Evolutionary conservation across 2,888 invertebrate species (phyloP).

Genomic region (Epinotia demarniana): DNA sequence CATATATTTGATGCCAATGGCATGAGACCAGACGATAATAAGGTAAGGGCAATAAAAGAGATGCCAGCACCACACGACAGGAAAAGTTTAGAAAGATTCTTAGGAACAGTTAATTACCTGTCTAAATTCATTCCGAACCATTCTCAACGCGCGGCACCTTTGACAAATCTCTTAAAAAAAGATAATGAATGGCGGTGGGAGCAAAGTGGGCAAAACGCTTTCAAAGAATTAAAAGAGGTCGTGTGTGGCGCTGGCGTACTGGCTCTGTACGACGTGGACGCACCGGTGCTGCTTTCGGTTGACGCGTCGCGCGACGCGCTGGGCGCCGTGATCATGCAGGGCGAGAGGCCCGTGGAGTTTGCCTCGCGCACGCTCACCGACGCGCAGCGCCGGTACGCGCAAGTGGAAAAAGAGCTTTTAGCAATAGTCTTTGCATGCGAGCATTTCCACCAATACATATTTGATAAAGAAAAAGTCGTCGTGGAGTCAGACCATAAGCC

Average conservation of each 20-base stretch:
- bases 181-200: conserved; percentile 12
- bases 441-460: conserved; percentile 44
- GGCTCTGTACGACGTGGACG: conserved; percentile 39
- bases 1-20: too few species aligned
- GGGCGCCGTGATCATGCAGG: conserved; percentile 50
- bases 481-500: conserved; percentile 17
- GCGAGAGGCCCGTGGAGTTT: conserved; percentile 48
- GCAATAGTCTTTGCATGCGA: conserved; percentile 49
- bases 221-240: neutral
- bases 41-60: conserved; percentile 14
- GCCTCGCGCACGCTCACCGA: conserved; percentile 48
- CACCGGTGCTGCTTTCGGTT: conserved; percentile 44
- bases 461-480: neutral
- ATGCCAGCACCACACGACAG: conserved; percentile 13
- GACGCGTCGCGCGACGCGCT: conserved; percentile 47
- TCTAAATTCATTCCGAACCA: conserved; percentile 5
- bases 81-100: conserved; percentile 14
- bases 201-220: neutral
- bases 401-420: too few species aligned
- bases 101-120: conserved; percentile 5
- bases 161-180: conserved; percentile 14
- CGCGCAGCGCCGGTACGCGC: conserved; percentile 46
- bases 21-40: neutral
- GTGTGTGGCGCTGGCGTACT: conserved; percentile 40
- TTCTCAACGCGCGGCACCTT: neutral